Evolutionary conservation across 1,140 invertebrate genomes (phyloP).

Genomic region (Drosophila micromelanica): DNA sequence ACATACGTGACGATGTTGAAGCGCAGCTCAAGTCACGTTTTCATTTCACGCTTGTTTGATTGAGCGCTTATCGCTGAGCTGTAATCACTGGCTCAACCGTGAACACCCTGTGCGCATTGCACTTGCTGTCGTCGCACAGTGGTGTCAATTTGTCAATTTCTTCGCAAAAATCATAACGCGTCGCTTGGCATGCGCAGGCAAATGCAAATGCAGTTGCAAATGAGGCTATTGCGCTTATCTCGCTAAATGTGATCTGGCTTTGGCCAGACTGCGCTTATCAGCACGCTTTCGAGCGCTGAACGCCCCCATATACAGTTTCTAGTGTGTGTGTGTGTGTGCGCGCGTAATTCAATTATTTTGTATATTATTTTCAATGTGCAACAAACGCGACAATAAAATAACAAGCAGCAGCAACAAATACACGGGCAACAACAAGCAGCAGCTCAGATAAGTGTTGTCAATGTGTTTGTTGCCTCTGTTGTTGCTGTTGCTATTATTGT

Average conservation of each 20-base stretch:
- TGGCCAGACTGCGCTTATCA: slow-evolving; percentile 58
- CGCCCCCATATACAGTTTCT: slow-evolving; percentile 47
- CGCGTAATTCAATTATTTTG: slow-evolving; percentile 80
- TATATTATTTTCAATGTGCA: slow-evolving; percentile 82
- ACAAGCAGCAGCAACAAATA: slow-evolving; percentile 61
- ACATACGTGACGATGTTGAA: slow-evolving; percentile 71
- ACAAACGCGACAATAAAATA: slow-evolving; percentile 80
- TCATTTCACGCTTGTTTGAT: slow-evolving; percentile 60
- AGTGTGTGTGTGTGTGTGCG: slow-evolving; percentile 4
- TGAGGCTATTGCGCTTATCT: slow-evolving; percentile 62
- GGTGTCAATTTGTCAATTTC: background rate
- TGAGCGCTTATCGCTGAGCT: slow-evolving; percentile 32
- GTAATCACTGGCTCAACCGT: slow-evolving; percentile 16
- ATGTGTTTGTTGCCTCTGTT: slow-evolving; percentile 44
- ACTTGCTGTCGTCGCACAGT: slow-evolving; percentile 7
- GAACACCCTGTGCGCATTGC: slow-evolving; percentile 22
- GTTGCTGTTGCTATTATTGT: slow-evolving; percentile 12
- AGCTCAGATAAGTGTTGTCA: slow-evolving; percentile 57
- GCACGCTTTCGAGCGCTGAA: slow-evolving; percentile 48
- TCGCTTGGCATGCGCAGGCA: slow-evolving; percentile 26
- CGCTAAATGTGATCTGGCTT: slow-evolving; percentile 45
- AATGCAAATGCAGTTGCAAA: slow-evolving; percentile 56
- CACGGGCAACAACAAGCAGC: slow-evolving; percentile 45
- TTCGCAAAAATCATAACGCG: too few relatives aligned
- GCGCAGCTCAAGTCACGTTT: slow-evolving; percentile 72